Conservation (phyloP, 2,113 vertebrate species). For the Paraplagusia blochii region DNA sequence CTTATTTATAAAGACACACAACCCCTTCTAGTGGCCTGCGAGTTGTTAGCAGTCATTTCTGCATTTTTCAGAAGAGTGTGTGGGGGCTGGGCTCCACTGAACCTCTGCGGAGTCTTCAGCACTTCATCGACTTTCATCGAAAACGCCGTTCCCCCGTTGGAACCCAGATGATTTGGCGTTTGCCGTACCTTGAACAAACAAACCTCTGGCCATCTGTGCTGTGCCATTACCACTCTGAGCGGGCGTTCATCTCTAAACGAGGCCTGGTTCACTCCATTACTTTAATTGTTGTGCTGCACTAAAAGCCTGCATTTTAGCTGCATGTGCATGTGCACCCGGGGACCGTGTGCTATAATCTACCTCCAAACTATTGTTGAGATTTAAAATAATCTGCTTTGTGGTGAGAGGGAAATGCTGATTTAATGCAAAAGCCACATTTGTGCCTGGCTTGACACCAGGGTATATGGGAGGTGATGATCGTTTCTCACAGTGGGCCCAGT, state of each 20-base stretch:
- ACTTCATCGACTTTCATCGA: slow-evolving; percentile 27
- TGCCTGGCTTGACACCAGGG: neutral
- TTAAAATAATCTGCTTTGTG: slow-evolving; percentile 61
- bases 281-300: slow-evolving; percentile 68
- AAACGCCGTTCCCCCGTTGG: slow-evolving; percentile 16
- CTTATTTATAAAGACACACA: slow-evolving; percentile 67
- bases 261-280: slow-evolving; percentile 55
- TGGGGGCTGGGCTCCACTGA: slow-evolving; percentile 37
- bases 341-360: slow-evolving; percentile 49
- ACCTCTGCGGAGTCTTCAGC: slow-evolving; percentile 39
- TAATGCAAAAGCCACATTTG: slow-evolving; percentile 12
- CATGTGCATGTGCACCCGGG: slow-evolving; percentile 34
- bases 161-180: slow-evolving; percentile 2
- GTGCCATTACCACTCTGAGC: slow-evolving; percentile 53
- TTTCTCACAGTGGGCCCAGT: neutral
- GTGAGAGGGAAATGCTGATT: slow-evolving; percentile 38
- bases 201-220: slow-evolving; percentile 64
- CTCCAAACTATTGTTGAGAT: slow-evolving; percentile 50
- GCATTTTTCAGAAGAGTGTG: slow-evolving; percentile 44
- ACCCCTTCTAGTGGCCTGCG: slow-evolving; percentile 70
- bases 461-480: slow-evolving; percentile 8
- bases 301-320: slow-evolving; percentile 45
- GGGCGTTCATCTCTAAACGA: slow-evolving; percentile 55
- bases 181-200: slow-evolving; percentile 31
- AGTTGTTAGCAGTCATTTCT: slow-evolving; percentile 52